Conservation (phyloP, 2,888 invertebrate genomes). For the Pardosa pseudoannulata region DNA sequence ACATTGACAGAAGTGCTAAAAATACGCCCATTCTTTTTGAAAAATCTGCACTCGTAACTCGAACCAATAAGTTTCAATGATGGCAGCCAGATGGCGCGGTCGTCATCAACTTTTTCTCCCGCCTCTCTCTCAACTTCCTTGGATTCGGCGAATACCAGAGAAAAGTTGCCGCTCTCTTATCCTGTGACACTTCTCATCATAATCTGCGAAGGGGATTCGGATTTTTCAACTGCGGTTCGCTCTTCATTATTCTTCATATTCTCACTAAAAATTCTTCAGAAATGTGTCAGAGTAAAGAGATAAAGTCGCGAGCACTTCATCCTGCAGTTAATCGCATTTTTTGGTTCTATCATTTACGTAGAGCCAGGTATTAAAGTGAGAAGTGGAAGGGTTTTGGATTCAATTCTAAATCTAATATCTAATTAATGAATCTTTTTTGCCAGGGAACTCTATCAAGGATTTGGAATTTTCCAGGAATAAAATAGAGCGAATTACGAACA, state of each 20-base stretch:
- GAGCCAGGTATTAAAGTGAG: neutral
- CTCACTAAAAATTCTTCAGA: slow-evolving; percentile 3
- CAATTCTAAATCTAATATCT: slow-evolving; percentile 1
- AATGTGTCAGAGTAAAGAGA: slow-evolving; percentile 22
- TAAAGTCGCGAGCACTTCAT: slow-evolving; percentile 5
- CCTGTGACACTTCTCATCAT: slow-evolving; percentile 30
- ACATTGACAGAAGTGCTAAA: neutral
- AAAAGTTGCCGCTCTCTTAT: slow-evolving; percentile 1
- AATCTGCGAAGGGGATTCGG: slow-evolving; percentile 13
- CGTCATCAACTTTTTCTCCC: slow-evolving; percentile 4
- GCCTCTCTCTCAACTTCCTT: neutral
- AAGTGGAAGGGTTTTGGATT: neutral
- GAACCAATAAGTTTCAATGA: neutral
- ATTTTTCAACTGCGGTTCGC: slow-evolving; percentile 38
- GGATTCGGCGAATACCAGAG: slow-evolving; percentile 9
- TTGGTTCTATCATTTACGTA: neutral
- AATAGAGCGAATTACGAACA: neutral
- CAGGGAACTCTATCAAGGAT: neutral
- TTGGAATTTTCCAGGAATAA: neutral
- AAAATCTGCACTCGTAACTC: neutral
- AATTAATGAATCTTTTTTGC: slow-evolving; percentile 4
- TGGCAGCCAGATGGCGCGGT: neutral
- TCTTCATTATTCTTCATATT: slow-evolving; percentile 48
- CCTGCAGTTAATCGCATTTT: slow-evolving; percentile 4
- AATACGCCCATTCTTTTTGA: neutral